Conservation (phyloP, 1,140 invertebrate species). For the Conopomorpha cramerella region DNA sequence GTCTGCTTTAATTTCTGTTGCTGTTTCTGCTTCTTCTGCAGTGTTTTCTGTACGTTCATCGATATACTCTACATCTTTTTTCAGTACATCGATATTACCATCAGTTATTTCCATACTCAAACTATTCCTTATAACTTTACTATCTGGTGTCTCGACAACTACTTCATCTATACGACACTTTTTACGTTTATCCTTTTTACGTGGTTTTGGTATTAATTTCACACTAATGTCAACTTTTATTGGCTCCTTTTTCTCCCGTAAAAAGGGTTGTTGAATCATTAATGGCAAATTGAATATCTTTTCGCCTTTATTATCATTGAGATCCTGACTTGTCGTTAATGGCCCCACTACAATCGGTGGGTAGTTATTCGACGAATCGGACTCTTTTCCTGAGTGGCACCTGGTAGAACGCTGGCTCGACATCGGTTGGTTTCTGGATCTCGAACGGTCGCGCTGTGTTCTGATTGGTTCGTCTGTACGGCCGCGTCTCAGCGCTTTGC, state of each 20-base stretch:
- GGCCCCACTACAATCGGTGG: constrained; percentile 50
- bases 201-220: constrained; percentile 71
- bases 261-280: constrained; percentile 66
- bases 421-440: constrained; percentile 28
- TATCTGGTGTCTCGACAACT: constrained; percentile 26
- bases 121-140: constrained; percentile 33
- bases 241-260: constrained; percentile 74
- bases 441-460: constrained; percentile 53
- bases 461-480: constrained; percentile 57
- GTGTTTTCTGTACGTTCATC: constrained; percentile 6
- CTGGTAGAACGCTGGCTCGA: constrained; percentile 30
- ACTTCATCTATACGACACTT: constrained; percentile 36
- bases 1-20: not conserved
- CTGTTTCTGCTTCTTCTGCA: constrained; percentile 4
- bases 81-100: constrained; percentile 29
- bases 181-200: constrained; percentile 45
- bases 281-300: constrained; percentile 58
- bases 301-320: constrained; percentile 45
- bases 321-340: constrained; percentile 59
- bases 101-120: constrained; percentile 45
- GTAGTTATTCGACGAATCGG: constrained; percentile 66
- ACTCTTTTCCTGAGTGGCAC: constrained; percentile 54
- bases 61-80: constrained; percentile 26
- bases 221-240: constrained; percentile 82
- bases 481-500: constrained; percentile 54